Evolutionary conservation across 2,888 invertebrate genomes (phyloP), one percentile per base, ranked within the genome.

Genomic region (Lasioglossum lativentre): DNA sequence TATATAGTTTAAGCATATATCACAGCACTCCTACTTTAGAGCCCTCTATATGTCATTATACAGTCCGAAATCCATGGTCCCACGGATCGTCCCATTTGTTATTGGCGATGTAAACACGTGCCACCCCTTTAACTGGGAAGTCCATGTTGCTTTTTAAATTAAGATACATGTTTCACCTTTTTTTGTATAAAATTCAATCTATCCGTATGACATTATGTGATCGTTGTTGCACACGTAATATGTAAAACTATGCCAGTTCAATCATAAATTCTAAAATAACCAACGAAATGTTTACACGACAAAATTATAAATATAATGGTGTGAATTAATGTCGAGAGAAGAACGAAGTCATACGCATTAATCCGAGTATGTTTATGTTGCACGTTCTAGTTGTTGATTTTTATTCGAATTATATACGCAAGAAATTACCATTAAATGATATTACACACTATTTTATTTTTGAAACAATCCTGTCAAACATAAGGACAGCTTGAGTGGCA

Each of bases 31-130:
- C 66, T 10, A 34, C 10, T 66, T 30, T 23, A 66, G 8, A 3
- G 59, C 34, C 23, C 10, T 72, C 45, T 66, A 59, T 27, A 27
- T 23, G 45, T 30, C 56, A 14, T 71, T 45, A 63, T 59, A 75
- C 52, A 30, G 34, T 74, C 42, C 23, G 4, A 42, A 63, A 63
- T 63, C 30, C 16, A 63, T 63, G 66, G 30, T 79, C 45, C 45
- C 45, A 71, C 42, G 84, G 83, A 83, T 83, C 42, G 75, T 86
- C 47, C 90, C 90, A 89, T 87, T 89, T 80, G 70, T 89, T 78
- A 75, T 19, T 77, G 76, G 70, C 73, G 66, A 85, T 86, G 85
- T 83, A 85, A 90, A 87, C 88, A 90, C 90, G 86, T 90, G 88
- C 82, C 83, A 87, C 85, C 83, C 78, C 83, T 86, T 80, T 38